phyloP scores from a whole-genome alignment of 2,113 vertebrate genomes.

The Tylochromis polylepis region DNA sequence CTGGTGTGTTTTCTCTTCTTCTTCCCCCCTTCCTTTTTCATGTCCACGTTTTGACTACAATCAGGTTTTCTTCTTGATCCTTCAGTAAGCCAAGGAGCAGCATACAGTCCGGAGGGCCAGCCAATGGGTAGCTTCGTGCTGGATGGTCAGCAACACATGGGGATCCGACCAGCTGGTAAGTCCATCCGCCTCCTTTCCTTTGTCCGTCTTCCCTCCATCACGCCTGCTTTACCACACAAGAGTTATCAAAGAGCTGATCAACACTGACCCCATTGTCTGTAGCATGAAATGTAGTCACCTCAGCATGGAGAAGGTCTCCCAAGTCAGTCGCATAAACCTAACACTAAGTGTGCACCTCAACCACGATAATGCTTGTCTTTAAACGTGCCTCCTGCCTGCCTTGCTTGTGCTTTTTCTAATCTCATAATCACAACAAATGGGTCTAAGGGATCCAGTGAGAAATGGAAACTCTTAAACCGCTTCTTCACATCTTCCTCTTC shows the following conservation, averaged over 20 bases:
- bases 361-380: constrained; percentile 4
- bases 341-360: constrained; percentile 14
- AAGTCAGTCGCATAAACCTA: not conserved
- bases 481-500: not conserved
- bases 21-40: constrained; percentile 83
- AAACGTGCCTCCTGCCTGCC: constrained; percentile 42
- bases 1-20: constrained; percentile 91
- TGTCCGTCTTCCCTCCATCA: constrained; percentile 15
- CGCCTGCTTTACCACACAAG: constrained; percentile 39
- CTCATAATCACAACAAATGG: constrained; percentile 35
- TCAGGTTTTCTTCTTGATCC: constrained; percentile 99
- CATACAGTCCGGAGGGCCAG: constrained; percentile 99
- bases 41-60: constrained; percentile 99
- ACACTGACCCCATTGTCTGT: constrained; percentile 10
- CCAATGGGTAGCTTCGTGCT: constrained; percentile 99
- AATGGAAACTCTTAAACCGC: not conserved
- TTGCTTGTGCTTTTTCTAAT: constrained; percentile 66
- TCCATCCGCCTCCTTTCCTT: not conserved
- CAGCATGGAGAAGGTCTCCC: not conserved
- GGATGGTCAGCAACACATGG: constrained; percentile 99
- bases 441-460: not conserved
- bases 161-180: constrained; percentile 98
- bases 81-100: constrained; percentile 99
- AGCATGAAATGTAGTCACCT: constrained; percentile 33
- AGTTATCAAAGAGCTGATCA: not conserved